phyloP scores from a whole-genome alignment of 2,113 vertebrate genomes.

The Cryptoleucopteryx plumbea region DNA sequence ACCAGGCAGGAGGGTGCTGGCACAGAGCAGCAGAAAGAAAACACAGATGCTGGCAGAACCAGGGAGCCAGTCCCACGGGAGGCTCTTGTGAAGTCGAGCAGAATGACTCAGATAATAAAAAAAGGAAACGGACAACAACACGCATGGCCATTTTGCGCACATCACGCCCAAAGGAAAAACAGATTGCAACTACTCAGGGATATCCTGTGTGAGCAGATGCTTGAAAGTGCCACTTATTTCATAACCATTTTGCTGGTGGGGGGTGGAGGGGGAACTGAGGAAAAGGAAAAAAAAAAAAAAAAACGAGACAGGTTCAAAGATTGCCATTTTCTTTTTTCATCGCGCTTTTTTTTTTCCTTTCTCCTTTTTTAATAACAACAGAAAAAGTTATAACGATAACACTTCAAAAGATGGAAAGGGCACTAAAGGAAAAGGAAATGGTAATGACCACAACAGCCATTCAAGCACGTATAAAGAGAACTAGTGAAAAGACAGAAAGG shows the following conservation, averaged over 20 bases:
- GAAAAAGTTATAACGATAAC: not conserved
- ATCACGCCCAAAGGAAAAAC: not conserved
- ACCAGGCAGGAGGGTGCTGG: rapidly evolving
- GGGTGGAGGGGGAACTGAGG: not conserved
- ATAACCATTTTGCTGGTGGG: not conserved
- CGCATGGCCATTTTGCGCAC: not conserved
- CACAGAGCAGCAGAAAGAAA: not conserved
- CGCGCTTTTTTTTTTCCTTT: not conserved
- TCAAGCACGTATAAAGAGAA: not conserved
- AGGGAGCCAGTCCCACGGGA: not conserved
- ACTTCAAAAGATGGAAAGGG: not conserved
- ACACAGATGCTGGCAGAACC: rapidly evolving
- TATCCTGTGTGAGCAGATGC: not conserved
- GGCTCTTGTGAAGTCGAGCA: not conserved
- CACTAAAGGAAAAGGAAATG: not conserved
- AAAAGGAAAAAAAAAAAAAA: not conserved
- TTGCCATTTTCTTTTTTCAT: not conserved
- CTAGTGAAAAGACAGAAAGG: not conserved
- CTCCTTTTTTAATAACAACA: not conserved
- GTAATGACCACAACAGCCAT: not conserved
- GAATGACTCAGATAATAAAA: constrained; percentile 22
- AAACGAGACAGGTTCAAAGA: not conserved
- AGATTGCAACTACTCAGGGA: not conserved
- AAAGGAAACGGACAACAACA: not conserved
- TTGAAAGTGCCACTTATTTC: not conserved